Conservation (phyloP, 2,113 vertebrate genomes). For the Pycnonotus jocosus region DNA sequence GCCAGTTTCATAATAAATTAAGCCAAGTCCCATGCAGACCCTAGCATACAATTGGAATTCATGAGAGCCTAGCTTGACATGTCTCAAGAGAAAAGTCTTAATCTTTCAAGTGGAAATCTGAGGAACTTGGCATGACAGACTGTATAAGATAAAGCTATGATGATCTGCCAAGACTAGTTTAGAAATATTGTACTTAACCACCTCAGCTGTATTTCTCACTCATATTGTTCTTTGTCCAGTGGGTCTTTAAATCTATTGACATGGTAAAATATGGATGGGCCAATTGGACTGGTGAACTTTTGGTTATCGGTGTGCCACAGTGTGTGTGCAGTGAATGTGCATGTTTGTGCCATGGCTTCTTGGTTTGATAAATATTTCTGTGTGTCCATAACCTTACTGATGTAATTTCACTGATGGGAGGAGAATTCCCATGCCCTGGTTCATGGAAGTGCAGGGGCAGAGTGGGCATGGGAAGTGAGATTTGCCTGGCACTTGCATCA, state of each 20-base stretch:
- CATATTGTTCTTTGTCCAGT: neutral
- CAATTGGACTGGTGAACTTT: neutral
- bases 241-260: neutral
- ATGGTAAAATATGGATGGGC: neutral
- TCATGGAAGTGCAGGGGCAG: neutral
- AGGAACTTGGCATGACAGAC: constrained; percentile 36
- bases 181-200: constrained; percentile 24
- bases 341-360: neutral
- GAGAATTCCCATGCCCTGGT: neutral
- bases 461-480: neutral
- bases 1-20: constrained; percentile 40
- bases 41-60: constrained; percentile 29
- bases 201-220: neutral
- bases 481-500: neutral
- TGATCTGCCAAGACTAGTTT: neutral
- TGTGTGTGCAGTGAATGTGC: neutral
- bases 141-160: constrained; percentile 21
- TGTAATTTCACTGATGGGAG: neutral
- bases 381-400: neutral
- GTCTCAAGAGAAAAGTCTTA: constrained; percentile 43
- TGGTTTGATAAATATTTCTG: neutral
- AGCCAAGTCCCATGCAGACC: neutral
- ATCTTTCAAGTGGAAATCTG: constrained; percentile 35
- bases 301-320: neutral
- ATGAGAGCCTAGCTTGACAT: neutral